Base-by-base conservation (phyloP, 2,888 invertebrate genomes). In the Trissolcus japonicus region DNA sequence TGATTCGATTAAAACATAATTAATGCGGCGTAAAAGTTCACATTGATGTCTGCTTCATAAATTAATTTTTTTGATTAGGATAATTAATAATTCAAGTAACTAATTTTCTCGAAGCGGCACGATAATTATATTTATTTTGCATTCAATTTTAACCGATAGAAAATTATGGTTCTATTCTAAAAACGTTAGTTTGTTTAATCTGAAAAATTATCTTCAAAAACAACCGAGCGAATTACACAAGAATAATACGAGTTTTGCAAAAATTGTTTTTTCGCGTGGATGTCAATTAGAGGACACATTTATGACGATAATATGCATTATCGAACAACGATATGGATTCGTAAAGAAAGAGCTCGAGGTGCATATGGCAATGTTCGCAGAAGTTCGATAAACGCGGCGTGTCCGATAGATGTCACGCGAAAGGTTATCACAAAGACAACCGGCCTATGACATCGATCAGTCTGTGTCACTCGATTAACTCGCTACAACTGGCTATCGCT, bases 361-460 rank as follows among this genome's bases (percentile, higher is more conserved):
- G 61, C 50, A 50, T 51, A 51, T 67, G 57, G 50, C 71, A 76
- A 81, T 78, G 80, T 84, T 84, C 85, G 84, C 82, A 82, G 82
- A 85, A 86, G 80, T 77, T 73, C 79, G 86, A 87, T 83, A 83
- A 77, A 81, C 71, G 35, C 35, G 78, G 62, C 65, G 65, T 43
- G 72, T 68, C 16, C 65, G 55, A 74, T 65, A 66, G 85, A 86
- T 87, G 87, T 86, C 85, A 86, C 84, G 85, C 82, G 81, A 80
- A 83, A 84, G 88, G 88, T 88, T 89, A 88, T 88, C 88, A 78
- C 60, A 62, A 80, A 83, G 84, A 86, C 83, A 82, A 85, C 84
- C 85, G 87, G 85, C 86, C 86, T 86, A 88, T 88, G 89, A 89
- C 88, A 89, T 88, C 88, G 85, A 89, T 87, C 88, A 86, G 86